Evolutionary conservation across 1,140 invertebrate species (phyloP).

Genomic region (Onthophagus taurus): DNA sequence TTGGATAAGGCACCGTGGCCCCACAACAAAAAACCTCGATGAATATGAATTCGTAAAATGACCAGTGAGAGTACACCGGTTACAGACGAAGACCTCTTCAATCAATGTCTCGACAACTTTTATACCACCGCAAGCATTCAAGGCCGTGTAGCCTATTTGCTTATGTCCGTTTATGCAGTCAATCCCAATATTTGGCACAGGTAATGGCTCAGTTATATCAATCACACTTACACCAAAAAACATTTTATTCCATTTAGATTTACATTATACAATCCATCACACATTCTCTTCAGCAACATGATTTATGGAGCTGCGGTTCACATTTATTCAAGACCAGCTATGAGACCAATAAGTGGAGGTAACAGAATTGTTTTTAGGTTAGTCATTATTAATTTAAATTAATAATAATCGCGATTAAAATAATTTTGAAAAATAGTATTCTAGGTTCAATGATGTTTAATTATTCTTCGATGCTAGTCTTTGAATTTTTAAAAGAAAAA

Average conservation of each 20-base stretch:
- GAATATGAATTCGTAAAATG: slow-evolving; percentile 12
- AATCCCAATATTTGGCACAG: slow-evolving; percentile 22
- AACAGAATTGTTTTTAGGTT: slow-evolving; percentile 28
- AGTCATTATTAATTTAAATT: neutral
- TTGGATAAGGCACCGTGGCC: no score
- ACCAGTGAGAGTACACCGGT: slow-evolving; percentile 1
- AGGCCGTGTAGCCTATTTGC: slow-evolving; percentile 28
- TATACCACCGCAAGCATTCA: slow-evolving; percentile 24
- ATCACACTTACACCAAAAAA: neutral
- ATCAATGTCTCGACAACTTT: slow-evolving; percentile 20
- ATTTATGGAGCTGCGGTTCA: slow-evolving; percentile 29
- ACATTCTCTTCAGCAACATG: slow-evolving; percentile 29
- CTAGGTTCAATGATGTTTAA: slow-evolving; percentile 30
- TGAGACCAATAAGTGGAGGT: slow-evolving; percentile 21
- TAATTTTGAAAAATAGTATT: no score
- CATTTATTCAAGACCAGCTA: slow-evolving; percentile 26
- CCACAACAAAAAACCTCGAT: no score
- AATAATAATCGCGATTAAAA: neutral
- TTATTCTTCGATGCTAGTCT: slow-evolving; percentile 26
- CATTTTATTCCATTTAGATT: slow-evolving; percentile 15
- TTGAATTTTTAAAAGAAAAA: slow-evolving; percentile 20
- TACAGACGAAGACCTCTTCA: slow-evolving; percentile 16
- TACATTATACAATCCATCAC: slow-evolving; percentile 16
- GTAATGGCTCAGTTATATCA: neutral
- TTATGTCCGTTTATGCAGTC: slow-evolving; percentile 32